These are phyloP conservation scores for Subanguina moxae DNA, from an alignment of 1,140 invertebrate species.

Conservation along the genomic window DNA sequence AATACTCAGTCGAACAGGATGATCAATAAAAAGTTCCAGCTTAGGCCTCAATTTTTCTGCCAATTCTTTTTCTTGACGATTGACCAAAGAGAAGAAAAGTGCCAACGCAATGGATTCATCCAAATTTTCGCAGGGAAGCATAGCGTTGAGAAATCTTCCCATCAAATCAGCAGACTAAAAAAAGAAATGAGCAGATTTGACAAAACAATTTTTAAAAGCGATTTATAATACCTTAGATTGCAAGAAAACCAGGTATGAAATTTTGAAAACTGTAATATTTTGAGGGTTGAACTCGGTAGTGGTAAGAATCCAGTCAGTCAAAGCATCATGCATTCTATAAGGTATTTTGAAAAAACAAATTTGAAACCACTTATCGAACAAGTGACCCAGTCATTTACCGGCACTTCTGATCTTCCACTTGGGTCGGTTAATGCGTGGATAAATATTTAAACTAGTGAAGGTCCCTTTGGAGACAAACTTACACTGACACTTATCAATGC, in stretches of 20 bases:
- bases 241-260: background rate
- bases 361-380: too few species aligned
- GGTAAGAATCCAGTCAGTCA: background rate
- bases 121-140: background rate
- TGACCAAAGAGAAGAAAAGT: conserved; percentile 3
- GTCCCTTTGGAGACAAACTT: too few species aligned
- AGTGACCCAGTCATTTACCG: too few species aligned
- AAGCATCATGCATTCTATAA: background rate
- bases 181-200: background rate
- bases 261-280: background rate
- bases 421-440: too few species aligned
- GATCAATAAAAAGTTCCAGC: background rate
- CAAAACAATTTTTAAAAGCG: background rate
- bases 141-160: background rate
- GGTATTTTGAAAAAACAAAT: background rate
- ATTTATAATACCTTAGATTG: background rate
- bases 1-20: background rate
- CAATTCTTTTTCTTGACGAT: background rate
- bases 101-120: background rate
- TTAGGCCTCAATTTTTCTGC: background rate
- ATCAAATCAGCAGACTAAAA: background rate
- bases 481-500: too few species aligned
- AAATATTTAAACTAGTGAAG: too few species aligned
- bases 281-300: background rate
- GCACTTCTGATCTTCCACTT: too few species aligned